phyloP scores from a whole-genome alignment of 1,140 invertebrate species.

The Acromyrmex heyeri region DNA sequence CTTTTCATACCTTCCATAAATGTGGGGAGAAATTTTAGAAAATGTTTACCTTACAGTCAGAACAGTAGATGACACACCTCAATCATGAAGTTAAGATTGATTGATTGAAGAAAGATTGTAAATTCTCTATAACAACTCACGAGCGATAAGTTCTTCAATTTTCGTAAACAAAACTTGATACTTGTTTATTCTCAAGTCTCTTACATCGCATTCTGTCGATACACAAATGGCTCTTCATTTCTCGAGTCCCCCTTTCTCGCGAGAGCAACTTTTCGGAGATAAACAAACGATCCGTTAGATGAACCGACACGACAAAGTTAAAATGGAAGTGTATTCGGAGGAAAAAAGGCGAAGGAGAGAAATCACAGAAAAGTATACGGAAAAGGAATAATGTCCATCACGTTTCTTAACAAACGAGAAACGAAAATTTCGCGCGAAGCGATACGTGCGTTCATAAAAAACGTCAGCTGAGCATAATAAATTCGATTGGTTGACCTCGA shows the following conservation, averaged over 20 bases:
- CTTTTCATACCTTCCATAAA: neutral
- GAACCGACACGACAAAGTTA: neutral
- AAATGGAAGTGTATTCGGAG: neutral
- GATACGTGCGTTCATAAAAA: neutral
- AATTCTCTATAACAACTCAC: neutral
- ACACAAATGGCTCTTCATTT: neutral
- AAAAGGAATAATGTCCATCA: neutral
- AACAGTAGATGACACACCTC: neutral
- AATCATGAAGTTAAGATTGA: neutral
- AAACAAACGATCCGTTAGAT: neutral
- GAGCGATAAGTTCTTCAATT: neutral
- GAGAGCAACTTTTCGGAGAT: neutral
- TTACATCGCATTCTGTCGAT: neutral
- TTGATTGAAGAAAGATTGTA: neutral
- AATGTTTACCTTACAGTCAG: neutral
- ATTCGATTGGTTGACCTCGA: neutral
- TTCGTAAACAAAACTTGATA: neutral
- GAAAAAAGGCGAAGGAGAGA: neutral
- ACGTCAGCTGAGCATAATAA: neutral
- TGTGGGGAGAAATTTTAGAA: neutral
- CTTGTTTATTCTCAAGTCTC: neutral
- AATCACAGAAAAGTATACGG: neutral
- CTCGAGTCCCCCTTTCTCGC: neutral
- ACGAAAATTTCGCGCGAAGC: slow-evolving; percentile 1
- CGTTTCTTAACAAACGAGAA: neutral